phyloP scores from a whole-genome alignment of 2,888 invertebrate species.

The Dilophus febrilis region DNA sequence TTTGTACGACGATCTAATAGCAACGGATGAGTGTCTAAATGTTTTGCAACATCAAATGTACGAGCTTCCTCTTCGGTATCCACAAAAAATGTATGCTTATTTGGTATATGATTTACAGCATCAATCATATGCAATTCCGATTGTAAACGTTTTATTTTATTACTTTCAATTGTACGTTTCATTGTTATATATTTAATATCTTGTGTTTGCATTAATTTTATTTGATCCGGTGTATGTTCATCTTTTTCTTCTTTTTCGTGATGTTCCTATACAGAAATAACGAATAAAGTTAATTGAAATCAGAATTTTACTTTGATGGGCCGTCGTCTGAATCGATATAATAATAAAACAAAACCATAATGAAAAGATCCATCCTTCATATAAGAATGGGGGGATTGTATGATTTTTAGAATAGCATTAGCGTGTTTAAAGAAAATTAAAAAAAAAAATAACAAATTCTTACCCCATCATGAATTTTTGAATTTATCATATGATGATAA shows the following conservation, averaged over 20 bases:
- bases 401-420: neutral
- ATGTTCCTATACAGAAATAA: conserved; percentile 30
- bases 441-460: conserved; percentile 14
- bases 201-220: conserved; percentile 77
- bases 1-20: conserved; percentile 52
- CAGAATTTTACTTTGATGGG: no score
- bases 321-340: no score
- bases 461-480: conserved; percentile 45
- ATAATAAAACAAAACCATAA: no score
- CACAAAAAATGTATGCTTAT: conserved; percentile 67
- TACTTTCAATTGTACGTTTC: conserved; percentile 68
- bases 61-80: conserved; percentile 43
- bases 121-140: conserved; percentile 69
- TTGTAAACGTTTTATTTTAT: conserved; percentile 49
- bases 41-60: conserved; percentile 48
- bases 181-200: conserved; percentile 79
- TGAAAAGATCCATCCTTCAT: no score
- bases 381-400: neutral
- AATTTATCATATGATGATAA: conserved; percentile 93
- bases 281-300: neutral
- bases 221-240: conserved; percentile 66
- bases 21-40: conserved; percentile 56
- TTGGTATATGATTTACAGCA: conserved; percentile 44
- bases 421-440: neutral
- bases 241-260: conserved; percentile 51